These are phyloP conservation scores for Sebastolobus altivelis DNA, from an alignment of 2,797 vertebrate species.

Conservation along the genomic window DNA sequence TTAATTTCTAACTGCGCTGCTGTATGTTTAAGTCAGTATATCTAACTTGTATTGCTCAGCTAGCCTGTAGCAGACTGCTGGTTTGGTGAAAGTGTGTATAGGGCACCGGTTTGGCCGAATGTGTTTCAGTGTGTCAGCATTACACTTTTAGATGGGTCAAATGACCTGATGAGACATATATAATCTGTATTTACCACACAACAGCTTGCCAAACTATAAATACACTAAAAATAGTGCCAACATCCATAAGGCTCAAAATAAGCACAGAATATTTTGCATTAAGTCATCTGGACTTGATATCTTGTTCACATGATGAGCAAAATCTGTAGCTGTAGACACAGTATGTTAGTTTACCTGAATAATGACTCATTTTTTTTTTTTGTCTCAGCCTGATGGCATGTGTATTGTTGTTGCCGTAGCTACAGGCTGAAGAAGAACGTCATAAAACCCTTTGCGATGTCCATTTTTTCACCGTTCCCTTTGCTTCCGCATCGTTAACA, in stretches of 20 bases:
- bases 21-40: constrained; percentile 41
- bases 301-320: constrained; percentile 26
- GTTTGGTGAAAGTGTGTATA: constrained; percentile 55
- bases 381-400: constrained; percentile 36
- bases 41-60: constrained; percentile 30
- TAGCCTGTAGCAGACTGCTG: constrained; percentile 38
- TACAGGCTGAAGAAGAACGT: constrained; percentile 43
- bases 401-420: constrained; percentile 49
- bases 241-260: constrained; percentile 53
- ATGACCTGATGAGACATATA: constrained; percentile 73
- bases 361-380: constrained; percentile 34
- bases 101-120: constrained; percentile 47
- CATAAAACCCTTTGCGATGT: constrained; percentile 44
- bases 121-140: constrained; percentile 77
- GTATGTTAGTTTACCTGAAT: constrained; percentile 52
- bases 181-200: constrained; percentile 74
- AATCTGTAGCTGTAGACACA: constrained; percentile 27
- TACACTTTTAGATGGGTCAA: constrained; percentile 78
- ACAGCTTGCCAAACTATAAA: constrained; percentile 73
- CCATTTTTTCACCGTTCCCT: constrained; percentile 30
- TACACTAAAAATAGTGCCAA: constrained; percentile 54
- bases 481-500: constrained; percentile 13
- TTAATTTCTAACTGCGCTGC: constrained; percentile 32
- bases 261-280: constrained; percentile 39
- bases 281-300: constrained; percentile 52